Evolutionary conservation across 2,113 vertebrate species (phyloP).

Genomic region (Campylorhamphus procurvoides): DNA sequence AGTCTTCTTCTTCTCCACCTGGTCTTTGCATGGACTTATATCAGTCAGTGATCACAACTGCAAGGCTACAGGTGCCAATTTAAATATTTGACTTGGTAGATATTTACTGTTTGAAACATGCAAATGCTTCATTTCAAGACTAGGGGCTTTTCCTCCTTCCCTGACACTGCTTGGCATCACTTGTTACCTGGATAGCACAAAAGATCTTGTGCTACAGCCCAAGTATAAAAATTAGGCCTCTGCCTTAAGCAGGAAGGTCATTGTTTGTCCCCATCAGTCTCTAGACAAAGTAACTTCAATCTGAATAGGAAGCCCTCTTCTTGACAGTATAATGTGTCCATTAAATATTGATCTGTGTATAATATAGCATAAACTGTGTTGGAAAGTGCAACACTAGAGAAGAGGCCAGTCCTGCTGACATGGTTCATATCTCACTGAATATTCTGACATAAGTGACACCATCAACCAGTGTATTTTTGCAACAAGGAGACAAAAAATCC

Average conservation of each 20-base stretch:
- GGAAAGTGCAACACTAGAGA: neutral
- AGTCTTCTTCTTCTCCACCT: neutral
- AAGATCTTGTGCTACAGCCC: neutral
- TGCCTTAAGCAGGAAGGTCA: neutral
- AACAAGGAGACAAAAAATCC: neutral
- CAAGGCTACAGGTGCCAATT: neutral
- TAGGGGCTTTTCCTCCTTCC: neutral
- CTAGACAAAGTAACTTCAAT: conserved; percentile 6
- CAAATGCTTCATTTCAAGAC: neutral
- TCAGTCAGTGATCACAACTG: neutral
- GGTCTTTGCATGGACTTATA: neutral
- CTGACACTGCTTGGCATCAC: neutral
- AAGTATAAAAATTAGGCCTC: neutral
- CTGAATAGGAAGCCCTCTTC: neutral
- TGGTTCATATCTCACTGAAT: conserved; percentile 33
- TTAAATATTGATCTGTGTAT: conserved; percentile 47
- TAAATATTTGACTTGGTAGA: neutral
- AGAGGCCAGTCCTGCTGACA: neutral
- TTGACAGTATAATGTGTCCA: conserved; percentile 1
- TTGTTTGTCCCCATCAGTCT: neutral
- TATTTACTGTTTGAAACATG: neutral
- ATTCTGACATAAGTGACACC: conserved; percentile 43
- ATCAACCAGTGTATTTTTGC: conserved; percentile 15
- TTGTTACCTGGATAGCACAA: neutral
- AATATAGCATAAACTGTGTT: conserved; percentile 11